Percentiles rank a stretch among this genome's conserved stretches.
Conservation (phyloP, 2,797 vertebrate genomes). For the Garrulus glandarius region DNA sequence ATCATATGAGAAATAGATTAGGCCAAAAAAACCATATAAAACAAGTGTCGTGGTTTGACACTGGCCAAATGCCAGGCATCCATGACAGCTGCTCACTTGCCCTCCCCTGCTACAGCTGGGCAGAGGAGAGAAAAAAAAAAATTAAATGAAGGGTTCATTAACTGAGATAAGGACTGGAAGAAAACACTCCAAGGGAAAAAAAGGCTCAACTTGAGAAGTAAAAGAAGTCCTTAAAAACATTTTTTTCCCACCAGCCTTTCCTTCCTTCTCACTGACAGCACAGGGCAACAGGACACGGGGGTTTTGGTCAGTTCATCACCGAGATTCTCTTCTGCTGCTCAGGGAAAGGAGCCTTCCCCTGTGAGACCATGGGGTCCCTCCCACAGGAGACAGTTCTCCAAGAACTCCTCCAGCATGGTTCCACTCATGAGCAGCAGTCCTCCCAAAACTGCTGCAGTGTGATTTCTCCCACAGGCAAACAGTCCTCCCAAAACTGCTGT, state of each 20-base stretch:
- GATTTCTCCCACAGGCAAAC: fast-evolving
- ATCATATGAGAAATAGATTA: background rate
- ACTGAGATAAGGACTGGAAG: background rate
- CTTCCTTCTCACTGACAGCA: fast-evolving
- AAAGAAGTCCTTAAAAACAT: background rate
- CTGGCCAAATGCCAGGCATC: background rate
- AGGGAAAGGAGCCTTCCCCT: background rate
- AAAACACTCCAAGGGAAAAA: background rate
- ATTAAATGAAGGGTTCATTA: background rate
- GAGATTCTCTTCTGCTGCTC: fast-evolving
- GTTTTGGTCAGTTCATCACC: fast-evolving
- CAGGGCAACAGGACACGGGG: background rate
- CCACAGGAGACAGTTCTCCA: fast-evolving
- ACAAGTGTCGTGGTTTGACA: background rate
- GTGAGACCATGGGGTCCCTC: fast-evolving
- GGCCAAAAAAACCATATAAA: background rate
- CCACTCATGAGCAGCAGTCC: fast-evolving
- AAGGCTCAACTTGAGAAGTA: background rate
- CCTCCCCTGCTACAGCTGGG: background rate
- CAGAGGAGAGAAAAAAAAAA: background rate
- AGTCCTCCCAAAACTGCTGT: background rate
- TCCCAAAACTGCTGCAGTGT: background rate
- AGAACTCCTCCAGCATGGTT: fast-evolving
- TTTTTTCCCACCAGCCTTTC: fast-evolving
- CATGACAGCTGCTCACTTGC: fast-evolving